Conservation (phyloP, 2,113 vertebrate species). For the Girardinichthys multiradiatus region DNA sequence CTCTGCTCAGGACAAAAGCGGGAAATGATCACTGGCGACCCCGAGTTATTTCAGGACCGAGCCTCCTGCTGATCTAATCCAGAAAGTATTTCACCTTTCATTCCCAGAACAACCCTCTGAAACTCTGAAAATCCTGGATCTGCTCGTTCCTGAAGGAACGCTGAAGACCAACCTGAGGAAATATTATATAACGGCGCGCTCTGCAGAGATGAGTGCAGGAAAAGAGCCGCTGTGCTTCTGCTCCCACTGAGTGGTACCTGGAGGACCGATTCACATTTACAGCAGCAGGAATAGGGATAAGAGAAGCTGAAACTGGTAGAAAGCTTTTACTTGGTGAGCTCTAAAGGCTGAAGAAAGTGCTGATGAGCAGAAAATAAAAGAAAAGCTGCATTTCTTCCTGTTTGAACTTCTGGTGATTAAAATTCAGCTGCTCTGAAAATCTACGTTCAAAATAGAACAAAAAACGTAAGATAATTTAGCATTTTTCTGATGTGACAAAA, state of each 20-base stretch:
- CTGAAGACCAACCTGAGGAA: slow-evolving; percentile 24
- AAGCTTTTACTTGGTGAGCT: neutral
- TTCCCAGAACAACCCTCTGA: slow-evolving; percentile 1
- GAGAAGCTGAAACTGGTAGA: neutral
- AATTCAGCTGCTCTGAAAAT: neutral
- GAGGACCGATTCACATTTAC: slow-evolving; percentile 47
- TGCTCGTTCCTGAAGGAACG: slow-evolving; percentile 13
- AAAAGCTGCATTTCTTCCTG: neutral
- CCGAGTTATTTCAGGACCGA: slow-evolving; percentile 53
- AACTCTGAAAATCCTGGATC: slow-evolving; percentile 28
- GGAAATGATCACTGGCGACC: slow-evolving; percentile 51
- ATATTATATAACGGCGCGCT: slow-evolving; percentile 42
- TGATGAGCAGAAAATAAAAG: neutral
- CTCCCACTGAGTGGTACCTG: slow-evolving; percentile 53
- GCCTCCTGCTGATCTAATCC: slow-evolving; percentile 9
- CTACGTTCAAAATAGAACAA: too few relatives aligned
- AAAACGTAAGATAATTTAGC: neutral
- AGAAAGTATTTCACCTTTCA: slow-evolving; percentile 26
- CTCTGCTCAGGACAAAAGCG: slow-evolving; percentile 51
- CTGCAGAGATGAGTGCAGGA: slow-evolving; percentile 46
- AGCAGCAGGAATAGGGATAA: slow-evolving; percentile 13
- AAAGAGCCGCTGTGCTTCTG: slow-evolving; percentile 34
- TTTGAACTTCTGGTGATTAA: neutral
- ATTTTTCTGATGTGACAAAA: neutral
- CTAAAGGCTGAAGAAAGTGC: neutral